phyloP scores from a whole-genome alignment of 2,888 invertebrate species.

The Ectropis crepuscularia region DNA sequence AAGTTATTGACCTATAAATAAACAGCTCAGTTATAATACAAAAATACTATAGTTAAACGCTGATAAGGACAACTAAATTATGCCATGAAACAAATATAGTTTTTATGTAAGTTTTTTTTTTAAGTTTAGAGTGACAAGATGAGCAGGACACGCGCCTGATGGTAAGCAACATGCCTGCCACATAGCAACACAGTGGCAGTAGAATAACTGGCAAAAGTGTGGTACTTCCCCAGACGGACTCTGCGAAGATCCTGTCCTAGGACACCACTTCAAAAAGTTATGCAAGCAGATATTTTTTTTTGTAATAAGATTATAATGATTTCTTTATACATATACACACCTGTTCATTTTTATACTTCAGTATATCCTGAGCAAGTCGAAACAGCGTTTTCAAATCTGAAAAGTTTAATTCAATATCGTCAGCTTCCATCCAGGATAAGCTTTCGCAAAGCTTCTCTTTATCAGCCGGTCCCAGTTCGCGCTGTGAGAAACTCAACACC shows the following conservation, averaged over 20 bases:
- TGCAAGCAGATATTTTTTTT: neutral
- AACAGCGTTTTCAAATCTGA: constrained; percentile 84
- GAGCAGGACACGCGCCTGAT: too few species aligned
- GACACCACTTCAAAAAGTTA: too few species aligned
- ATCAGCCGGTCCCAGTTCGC: constrained; percentile 83
- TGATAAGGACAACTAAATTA: too few species aligned
- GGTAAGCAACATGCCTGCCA: too few species aligned
- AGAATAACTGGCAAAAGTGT: too few species aligned
- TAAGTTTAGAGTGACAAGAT: too few species aligned
- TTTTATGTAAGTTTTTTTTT: too few species aligned
- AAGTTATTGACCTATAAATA: constrained; percentile 69
- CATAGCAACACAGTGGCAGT: too few species aligned
- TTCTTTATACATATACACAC: constrained; percentile 57
- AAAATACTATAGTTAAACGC: neutral
- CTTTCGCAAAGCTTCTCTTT: constrained; percentile 87
- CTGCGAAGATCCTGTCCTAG: too few species aligned
- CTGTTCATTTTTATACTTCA: constrained; percentile 89
- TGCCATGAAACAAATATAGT: too few species aligned
- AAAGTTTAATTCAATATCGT: constrained; percentile 83
- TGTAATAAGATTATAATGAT: neutral
- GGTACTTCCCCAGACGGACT: too few species aligned
- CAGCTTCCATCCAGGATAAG: constrained; percentile 86
- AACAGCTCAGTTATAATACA: neutral
- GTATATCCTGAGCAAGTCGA: constrained; percentile 87
- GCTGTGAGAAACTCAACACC: constrained; percentile 81